phyloP scores from a whole-genome alignment of 2,113 vertebrate genomes.

The Felis catus region F.catus_Fca126_mat1.0 CM031423.1:5474501-5475000 shows the following conservation, averaged over 20 bases:
- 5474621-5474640: slow-evolving; percentile 81
- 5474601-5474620: slow-evolving; percentile 80
- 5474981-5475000: rapidly evolving
- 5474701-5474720: not conserved
- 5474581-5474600: slow-evolving; percentile 82
- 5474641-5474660: slow-evolving; percentile 75
- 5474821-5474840: slow-evolving; percentile 38
- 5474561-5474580: slow-evolving; percentile 83
- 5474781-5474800: rapidly evolving
- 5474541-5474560: slow-evolving; percentile 82
- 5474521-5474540: slow-evolving; percentile 82
- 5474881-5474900: not conserved
- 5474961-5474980: slow-evolving; percentile 3
- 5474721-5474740: slow-evolving; percentile 41
- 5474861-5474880: not conserved
- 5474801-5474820: not conserved
- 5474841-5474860: rapidly evolving
- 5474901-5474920: not conserved
- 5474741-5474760: slow-evolving; percentile 1
- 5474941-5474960: not conserved
- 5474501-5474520: slow-evolving; percentile 66
- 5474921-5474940: slow-evolving; percentile 22
- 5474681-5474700: slow-evolving; percentile 55
- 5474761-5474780: slow-evolving; percentile 41
- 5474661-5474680: slow-evolving; percentile 60